These are phyloP conservation scores for Apis laboriosa DNA, from an alignment of 1,140 invertebrate species.

Conservation along the genomic window DNA sequence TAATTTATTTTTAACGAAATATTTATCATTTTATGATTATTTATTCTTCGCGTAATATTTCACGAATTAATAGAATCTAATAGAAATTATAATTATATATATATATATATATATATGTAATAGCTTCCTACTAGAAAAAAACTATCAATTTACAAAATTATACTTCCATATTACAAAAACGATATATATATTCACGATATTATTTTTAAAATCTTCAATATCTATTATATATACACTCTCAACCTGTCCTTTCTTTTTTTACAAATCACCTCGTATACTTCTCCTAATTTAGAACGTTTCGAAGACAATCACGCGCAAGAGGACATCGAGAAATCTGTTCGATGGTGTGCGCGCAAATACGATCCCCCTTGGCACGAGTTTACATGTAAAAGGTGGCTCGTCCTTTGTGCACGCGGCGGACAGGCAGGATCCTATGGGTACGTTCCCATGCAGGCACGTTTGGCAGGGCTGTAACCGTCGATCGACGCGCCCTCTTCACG, in stretches of 20 bases:
- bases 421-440: conserved; percentile 53
- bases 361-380: conserved; percentile 28
- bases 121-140: no score
- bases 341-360: conserved; percentile 39
- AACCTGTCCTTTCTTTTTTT: not conserved
- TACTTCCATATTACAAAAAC: no score
- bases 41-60: no score
- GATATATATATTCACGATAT: no score
- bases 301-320: conserved; percentile 25
- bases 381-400: conserved; percentile 41
- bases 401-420: conserved; percentile 47
- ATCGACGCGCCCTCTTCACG: not conserved
- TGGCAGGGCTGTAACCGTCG: conserved; percentile 38
- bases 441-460: conserved; percentile 55
- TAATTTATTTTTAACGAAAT: no score
- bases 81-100: no score
- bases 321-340: conserved; percentile 43
- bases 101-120: no score
- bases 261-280: not conserved
- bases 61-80: no score
- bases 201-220: no score
- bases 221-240: not conserved
- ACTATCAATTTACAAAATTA: no score
- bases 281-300: conserved; percentile 16
- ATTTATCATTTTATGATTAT: no score